phyloP scores from a whole-genome alignment of 2,797 vertebrate species.

The Sparidentex hasta region DNA sequence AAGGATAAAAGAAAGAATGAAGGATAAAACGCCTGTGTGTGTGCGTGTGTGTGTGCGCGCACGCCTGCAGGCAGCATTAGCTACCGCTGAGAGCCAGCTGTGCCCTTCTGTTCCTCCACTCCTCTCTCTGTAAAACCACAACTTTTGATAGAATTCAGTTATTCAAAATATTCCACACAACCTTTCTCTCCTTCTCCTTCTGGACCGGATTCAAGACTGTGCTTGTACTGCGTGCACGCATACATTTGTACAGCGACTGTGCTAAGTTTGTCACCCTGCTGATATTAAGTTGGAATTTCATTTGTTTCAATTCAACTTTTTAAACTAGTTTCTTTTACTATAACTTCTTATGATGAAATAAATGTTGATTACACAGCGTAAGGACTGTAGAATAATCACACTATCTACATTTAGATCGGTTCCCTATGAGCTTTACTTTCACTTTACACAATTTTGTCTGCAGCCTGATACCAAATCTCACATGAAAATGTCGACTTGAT shows the following conservation, averaged over 20 bases:
- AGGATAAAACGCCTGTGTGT: conserved; percentile 2
- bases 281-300: background rate
- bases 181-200: background rate
- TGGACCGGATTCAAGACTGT: background rate
- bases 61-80: conserved; percentile 37
- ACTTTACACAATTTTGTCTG: too few relatives aligned
- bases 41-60: conserved; percentile 14
- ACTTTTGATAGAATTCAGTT: conserved; percentile 21
- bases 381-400: too few relatives aligned
- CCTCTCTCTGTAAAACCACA: conserved; percentile 19
- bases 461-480: too few relatives aligned
- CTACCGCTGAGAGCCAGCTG: conserved; percentile 57
- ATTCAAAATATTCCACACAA: conserved; percentile 1
- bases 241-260: background rate
- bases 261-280: background rate
- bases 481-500: too few relatives aligned
- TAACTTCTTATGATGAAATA: too few relatives aligned
- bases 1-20: conserved; percentile 24
- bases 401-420: too few relatives aligned
- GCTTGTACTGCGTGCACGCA: background rate
- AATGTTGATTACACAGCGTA: too few relatives aligned
- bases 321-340: background rate
- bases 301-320: background rate
- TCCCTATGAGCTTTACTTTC: too few relatives aligned
- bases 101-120: conserved; percentile 40